These are phyloP conservation scores for Berghia stephanieae DNA, from an alignment of 1,140 invertebrate species.

Conservation along the genomic window DNA sequence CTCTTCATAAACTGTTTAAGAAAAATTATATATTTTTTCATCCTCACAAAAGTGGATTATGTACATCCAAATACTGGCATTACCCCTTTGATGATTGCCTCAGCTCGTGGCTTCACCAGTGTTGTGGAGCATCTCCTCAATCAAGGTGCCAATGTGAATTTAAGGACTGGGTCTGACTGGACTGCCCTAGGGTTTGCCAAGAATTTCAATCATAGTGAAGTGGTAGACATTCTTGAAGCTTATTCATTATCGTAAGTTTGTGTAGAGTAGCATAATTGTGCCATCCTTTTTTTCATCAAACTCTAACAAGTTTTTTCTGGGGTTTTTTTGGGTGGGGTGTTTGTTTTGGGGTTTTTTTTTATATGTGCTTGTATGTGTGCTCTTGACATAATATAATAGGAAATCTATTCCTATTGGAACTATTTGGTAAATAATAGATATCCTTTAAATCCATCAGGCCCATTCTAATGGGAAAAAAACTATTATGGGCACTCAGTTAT, in stretches of 20 bases:
- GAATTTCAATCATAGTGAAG: slow-evolving; percentile 73
- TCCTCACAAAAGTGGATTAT: slow-evolving; percentile 70
- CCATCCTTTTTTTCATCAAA: not conserved
- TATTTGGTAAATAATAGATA: no score
- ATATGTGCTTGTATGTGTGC: not conserved
- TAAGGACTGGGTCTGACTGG: slow-evolving; percentile 77
- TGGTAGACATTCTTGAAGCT: slow-evolving; percentile 68
- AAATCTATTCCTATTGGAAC: no score
- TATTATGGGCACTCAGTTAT: no score
- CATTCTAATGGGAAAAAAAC: no score
- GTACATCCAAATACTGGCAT: slow-evolving; percentile 76
- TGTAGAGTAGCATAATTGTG: no score
- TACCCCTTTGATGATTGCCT: slow-evolving; percentile 81
- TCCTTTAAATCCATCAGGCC: no score
- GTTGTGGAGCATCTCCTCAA: slow-evolving; percentile 76
- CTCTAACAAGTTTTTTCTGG: not conserved
- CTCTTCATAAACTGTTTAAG: no score
- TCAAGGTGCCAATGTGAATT: slow-evolving; percentile 76
- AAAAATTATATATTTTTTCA: no score
- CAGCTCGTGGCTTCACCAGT: slow-evolving; percentile 74
- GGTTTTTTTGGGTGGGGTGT: not conserved
- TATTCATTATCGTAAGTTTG: slow-evolving; percentile 64
- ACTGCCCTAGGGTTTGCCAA: slow-evolving; percentile 80
- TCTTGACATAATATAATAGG: no score
- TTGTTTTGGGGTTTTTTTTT: not conserved